Evolutionary conservation across 2,797 vertebrate genomes (phyloP).

Genomic region (Centroberyx gerrardi): DNA sequence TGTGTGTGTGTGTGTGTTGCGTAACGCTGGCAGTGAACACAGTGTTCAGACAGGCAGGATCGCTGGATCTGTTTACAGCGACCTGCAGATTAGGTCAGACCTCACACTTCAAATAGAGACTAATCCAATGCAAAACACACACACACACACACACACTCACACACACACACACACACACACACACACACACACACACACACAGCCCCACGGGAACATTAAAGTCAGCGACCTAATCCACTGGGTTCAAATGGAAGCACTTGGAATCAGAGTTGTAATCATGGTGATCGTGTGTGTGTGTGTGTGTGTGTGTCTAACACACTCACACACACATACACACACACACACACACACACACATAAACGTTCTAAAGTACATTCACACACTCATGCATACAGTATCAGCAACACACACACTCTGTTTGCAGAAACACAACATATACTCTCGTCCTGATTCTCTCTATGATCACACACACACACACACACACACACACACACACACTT

Average conservation of each 20-base stretch:
- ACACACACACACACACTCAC: slow-evolving; percentile 31
- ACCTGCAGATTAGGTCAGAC: slow-evolving; percentile 73
- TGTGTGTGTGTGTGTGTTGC: slow-evolving; percentile 53
- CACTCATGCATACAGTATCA: too few relatives aligned
- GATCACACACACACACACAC: too few relatives aligned
- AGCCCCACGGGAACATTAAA: slow-evolving; percentile 56
- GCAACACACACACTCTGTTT: too few relatives aligned
- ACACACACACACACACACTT: too few relatives aligned
- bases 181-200: slow-evolving; percentile 19
- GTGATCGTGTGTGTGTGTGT: neutral
- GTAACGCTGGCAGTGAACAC: slow-evolving; percentile 69
- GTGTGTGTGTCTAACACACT: slow-evolving; percentile 7
- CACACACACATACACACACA: slow-evolving; percentile 15
- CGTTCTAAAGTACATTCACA: too few relatives aligned
- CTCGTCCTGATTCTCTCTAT: too few relatives aligned
- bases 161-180: neutral
- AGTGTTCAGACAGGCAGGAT: slow-evolving; percentile 76
- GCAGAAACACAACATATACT: too few relatives aligned
- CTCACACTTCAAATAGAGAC: slow-evolving; percentile 78
- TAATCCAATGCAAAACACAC: slow-evolving; percentile 43
- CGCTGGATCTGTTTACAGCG: slow-evolving; percentile 78
- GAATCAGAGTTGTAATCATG: slow-evolving; percentile 54
- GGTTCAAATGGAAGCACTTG: slow-evolving; percentile 59
- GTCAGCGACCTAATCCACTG: slow-evolving; percentile 55
- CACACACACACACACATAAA: too few relatives aligned